Evolutionary conservation across 2,797 vertebrate genomes (phyloP), one percentile per base, ranked within the genome.

Genomic region (Sandelia bainsii): DNA sequence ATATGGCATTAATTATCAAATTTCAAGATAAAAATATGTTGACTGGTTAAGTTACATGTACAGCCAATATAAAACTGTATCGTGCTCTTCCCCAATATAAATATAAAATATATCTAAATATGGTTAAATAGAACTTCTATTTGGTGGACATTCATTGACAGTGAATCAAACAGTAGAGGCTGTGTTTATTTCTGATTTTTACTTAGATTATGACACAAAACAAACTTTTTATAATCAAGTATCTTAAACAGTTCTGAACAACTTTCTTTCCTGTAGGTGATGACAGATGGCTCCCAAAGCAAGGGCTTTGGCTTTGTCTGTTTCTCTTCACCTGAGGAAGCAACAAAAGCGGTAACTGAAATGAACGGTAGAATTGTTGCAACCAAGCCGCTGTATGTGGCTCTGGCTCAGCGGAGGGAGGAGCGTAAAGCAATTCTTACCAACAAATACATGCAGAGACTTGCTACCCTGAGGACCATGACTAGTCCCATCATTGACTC

Each of bases 241-340:
- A 2, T 25, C 25, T 25, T 25, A 16, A 29, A 20, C 2, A 3
- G 61, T 19, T 68, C 32, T 80, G 58, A 59, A 22, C 11, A 5
- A 12, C 45, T 42, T 48, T 40, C 9, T 49, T 40, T 62, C 29
- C 40, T 29, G 75, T 69, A 99, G 98, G 98, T 99, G 88, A 99
- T 99, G 98, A 98, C 95, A 3, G 98, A 99, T 25, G 95, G 95
- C 63, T 93, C 94, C 80, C 97, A 96, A 91, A 99, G 98, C 94
- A 98, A 97, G 86, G 98, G 98, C 70, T 99, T 99, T 88, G 98
- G 98, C 45, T 99, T 99, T 78, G 98, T 99, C 80, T 99, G 98
- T 89, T 99, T 99, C 91, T 99, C 98, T 37, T 98, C 98, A 54
- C 98, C 98, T n/a, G 98, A 99, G 88, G 98, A 99, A 87, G 98